These are phyloP conservation scores for Halcyon leucocephala DNA, from an alignment of 2,797 vertebrate species.

Conservation along the genomic window DNA sequence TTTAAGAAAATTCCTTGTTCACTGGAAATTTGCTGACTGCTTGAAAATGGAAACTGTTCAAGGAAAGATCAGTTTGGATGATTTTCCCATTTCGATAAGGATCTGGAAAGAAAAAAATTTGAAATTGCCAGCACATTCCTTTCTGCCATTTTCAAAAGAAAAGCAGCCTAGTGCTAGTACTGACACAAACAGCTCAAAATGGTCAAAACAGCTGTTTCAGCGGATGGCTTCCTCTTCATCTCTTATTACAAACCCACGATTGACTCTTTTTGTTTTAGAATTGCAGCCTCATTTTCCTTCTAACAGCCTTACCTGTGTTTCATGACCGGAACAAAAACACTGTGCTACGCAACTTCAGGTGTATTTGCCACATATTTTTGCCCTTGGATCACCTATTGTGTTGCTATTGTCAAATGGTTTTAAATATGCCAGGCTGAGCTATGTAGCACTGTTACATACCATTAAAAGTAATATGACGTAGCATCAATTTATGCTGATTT, in stretches of 20 bases:
- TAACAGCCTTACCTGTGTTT: background rate
- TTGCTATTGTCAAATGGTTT: background rate
- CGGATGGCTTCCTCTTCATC: background rate
- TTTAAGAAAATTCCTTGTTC: constrained; percentile 46
- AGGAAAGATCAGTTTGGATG: constrained; percentile 33
- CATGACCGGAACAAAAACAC: background rate
- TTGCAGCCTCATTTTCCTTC: background rate
- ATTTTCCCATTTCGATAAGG: constrained; percentile 52
- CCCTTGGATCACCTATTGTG: background rate
- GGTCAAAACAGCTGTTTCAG: constrained; percentile 58
- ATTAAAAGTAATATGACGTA: background rate
- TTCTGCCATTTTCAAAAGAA: constrained; percentile 61
- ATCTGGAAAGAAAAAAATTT: constrained; percentile 28
- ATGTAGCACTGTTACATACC: background rate
- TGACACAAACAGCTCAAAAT: constrained; percentile 22
- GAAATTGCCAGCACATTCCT: constrained; percentile 59
- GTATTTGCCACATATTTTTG: background rate
- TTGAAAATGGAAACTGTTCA: constrained; percentile 45
- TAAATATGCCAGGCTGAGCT: background rate
- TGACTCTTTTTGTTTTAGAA: background rate
- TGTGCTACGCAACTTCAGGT: background rate
- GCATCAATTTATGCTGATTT: background rate
- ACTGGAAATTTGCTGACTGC: constrained; percentile 45
- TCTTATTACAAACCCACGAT: constrained; percentile 18
- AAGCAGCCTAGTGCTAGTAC: background rate